A percentile compares a stretch with the other conserved stretches of the same genome.
Evolutionary conservation across 2,113 vertebrate genomes (phyloP).

Genomic region (Psettodes erumei): DNA sequence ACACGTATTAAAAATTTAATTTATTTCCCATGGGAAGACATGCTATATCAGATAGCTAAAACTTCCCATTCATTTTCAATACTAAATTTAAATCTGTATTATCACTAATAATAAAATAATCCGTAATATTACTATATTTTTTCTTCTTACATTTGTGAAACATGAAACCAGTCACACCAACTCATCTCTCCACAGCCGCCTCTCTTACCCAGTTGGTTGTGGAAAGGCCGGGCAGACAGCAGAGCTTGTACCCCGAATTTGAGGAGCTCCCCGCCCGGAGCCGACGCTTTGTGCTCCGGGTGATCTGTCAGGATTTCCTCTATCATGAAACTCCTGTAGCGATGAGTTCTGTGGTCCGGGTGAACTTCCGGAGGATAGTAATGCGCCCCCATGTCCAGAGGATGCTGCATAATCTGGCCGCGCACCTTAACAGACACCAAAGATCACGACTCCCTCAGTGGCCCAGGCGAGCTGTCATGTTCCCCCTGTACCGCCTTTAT

Average conservation of each 20-base stretch:
- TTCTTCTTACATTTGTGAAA: background rate
- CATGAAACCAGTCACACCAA: background rate
- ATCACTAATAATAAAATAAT: background rate
- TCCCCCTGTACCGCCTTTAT: constrained; percentile 26
- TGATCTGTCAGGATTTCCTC: constrained; percentile 97
- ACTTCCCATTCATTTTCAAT: no score
- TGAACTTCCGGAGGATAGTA: constrained; percentile 89
- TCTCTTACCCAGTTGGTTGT: constrained; percentile 91
- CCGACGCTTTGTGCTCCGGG: constrained; percentile 87
- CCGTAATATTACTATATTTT: background rate
- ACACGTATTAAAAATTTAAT: background rate
- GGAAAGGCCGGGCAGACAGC: constrained; percentile 91
- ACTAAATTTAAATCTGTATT: background rate
- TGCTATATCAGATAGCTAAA: no score
- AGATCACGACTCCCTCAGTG: constrained; percentile 41
- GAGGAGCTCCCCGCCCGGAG: constrained; percentile 90
- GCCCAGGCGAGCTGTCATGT: constrained; percentile 46
- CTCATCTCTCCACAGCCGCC: background rate
- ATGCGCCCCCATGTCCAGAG: constrained; percentile 88
- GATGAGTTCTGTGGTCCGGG: constrained; percentile 92
- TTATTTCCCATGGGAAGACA: background rate
- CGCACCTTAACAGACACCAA: constrained; percentile 25
- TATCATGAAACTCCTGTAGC: constrained; percentile 98
- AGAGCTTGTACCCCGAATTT: constrained; percentile 97
- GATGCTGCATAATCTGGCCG: constrained; percentile 89